These are phyloP conservation scores for Cheilosia pagana DNA, from an alignment of 2,888 invertebrate species.

Conservation along the genomic window DNA sequence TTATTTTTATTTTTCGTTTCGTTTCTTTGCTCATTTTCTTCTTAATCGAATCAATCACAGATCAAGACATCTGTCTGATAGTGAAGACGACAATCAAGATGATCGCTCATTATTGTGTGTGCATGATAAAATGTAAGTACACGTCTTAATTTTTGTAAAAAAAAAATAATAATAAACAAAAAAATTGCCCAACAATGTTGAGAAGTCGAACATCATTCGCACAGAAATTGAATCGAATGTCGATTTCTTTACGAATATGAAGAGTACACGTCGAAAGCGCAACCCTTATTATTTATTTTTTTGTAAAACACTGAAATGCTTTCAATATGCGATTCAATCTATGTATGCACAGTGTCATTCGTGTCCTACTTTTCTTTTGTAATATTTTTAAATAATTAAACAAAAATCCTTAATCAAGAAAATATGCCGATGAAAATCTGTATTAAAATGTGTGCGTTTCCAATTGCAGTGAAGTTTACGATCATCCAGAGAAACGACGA, in stretches of 20 bases:
- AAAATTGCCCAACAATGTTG: conserved; percentile 5
- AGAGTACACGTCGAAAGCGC: neutral
- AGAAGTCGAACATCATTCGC: conserved; percentile 6
- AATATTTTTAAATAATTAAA: neutral
- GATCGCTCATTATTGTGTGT: conserved; percentile 82
- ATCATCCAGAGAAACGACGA: conserved; percentile 92
- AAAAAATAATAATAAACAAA: neutral
- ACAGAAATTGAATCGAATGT: conserved; percentile 3
- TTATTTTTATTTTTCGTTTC: conserved; percentile 39
- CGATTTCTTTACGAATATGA: conserved; percentile 11
- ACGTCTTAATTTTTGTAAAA: conserved; percentile 1
- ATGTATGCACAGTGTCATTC: conserved; percentile 71
- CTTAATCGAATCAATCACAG: conserved; percentile 74
- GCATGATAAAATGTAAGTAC: conserved; percentile 82
- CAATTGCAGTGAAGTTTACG: conserved; percentile 82
- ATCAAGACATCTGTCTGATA: conserved; percentile 83
- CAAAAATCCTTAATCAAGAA: neutral
- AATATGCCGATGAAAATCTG: neutral
- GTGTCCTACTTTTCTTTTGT: conserved; percentile 52
- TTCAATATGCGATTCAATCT: conserved; percentile 66
- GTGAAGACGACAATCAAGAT: conserved; percentile 84
- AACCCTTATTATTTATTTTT: conserved; percentile 6
- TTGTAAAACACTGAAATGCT: conserved; percentile 69
- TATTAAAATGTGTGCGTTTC: conserved; percentile 18
- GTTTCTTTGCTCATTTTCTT: conserved; percentile 66